Conservation (phyloP, 2,113 vertebrate genomes). For the Neofelis nebulosa region DNA sequence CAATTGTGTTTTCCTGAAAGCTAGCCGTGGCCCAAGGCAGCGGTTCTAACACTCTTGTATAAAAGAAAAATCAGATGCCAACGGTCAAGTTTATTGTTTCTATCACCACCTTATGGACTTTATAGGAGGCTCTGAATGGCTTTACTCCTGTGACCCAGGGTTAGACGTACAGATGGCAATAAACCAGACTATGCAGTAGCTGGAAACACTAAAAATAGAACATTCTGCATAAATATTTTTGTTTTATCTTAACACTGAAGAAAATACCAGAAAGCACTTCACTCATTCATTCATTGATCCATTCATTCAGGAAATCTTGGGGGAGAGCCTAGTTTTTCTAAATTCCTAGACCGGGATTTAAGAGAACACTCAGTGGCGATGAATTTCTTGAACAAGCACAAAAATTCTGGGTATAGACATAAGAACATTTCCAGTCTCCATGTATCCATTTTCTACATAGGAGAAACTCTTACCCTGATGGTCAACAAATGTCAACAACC, state of each 20-base stretch:
- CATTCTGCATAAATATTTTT: neutral
- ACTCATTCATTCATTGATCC: neutral
- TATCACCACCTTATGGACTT: neutral
- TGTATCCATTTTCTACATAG: neutral
- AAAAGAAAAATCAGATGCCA: neutral
- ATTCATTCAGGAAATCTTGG: neutral
- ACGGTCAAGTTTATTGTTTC: neutral
- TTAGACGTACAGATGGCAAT: neutral
- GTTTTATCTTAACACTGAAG: constrained; percentile 2
- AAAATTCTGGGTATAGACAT: neutral
- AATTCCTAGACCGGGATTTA: neutral
- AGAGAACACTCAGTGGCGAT: neutral
- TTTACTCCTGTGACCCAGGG: neutral
- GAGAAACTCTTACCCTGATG: neutral
- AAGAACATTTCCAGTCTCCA: neutral
- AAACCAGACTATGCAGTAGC: neutral
- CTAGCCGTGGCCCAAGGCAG: neutral
- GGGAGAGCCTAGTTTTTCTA: neutral
- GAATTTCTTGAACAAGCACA: neutral
- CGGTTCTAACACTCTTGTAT: neutral
- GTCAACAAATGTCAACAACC: neutral
- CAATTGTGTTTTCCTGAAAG: neutral
- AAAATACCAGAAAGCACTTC: neutral
- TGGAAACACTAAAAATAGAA: constrained; percentile 5
- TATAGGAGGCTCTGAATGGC: neutral